Evolutionary conservation across 2,797 vertebrate species (phyloP).

Genomic region (Petrocephalus sullivani): DNA sequence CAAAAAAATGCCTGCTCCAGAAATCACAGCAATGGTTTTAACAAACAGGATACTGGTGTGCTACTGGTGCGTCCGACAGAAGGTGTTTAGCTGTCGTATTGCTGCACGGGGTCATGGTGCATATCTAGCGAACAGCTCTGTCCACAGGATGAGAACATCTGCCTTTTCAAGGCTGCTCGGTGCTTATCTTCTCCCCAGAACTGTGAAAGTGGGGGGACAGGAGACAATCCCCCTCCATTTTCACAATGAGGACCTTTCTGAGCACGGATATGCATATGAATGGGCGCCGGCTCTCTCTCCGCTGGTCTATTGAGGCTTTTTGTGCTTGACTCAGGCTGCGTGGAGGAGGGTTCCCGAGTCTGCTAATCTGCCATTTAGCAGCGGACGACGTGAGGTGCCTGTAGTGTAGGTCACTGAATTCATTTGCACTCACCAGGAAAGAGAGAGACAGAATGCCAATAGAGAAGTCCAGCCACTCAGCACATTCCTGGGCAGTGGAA

Average conservation of each 20-base stretch:
- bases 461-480: constrained; percentile 14
- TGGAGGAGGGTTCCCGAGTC: not conserved
- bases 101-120: not conserved
- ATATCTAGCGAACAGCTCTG: not conserved
- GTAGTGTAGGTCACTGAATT: constrained; percentile 18
- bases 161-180: not conserved
- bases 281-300: not conserved
- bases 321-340: not conserved
- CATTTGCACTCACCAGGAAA: constrained; percentile 11
- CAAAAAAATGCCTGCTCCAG: not conserved
- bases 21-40: not conserved
- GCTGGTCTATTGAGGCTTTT: not conserved
- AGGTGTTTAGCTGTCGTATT: not conserved
- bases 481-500: constrained; percentile 17
- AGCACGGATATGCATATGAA: constrained; percentile 2
- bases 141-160: constrained; percentile 14
- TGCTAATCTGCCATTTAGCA: constrained; percentile 8
- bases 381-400: not conserved
- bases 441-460: not conserved
- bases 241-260: constrained; percentile 11
- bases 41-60: not conserved
- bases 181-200: constrained; percentile 10
- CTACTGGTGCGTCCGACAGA: not conserved
- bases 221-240: not conserved
- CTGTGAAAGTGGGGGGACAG: not conserved